Base-by-base conservation (phyloP, 2,888 invertebrate genomes). In the Parapristionchus giblindavisi region DNA sequence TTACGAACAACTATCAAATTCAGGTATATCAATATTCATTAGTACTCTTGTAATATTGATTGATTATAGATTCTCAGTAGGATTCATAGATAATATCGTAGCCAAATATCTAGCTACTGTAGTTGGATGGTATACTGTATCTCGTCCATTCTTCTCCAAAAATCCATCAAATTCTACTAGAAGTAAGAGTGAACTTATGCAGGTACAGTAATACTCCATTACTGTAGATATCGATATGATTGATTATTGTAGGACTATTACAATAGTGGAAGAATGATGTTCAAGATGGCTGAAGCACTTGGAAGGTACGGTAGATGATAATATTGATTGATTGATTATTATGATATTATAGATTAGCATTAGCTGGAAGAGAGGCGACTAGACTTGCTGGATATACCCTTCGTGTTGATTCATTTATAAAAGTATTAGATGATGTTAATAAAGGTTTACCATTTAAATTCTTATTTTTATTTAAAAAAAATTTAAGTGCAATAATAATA, bases 61-160 rank as follows among this genome's bases (percentile, higher is more conserved):
- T 24, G 34, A 76, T 34, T 84, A 79, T 77, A 83, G 87, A 58
- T 87, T 87, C 80, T 83, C 83, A 56, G 95, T 98, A 93, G 98
- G 98, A 71, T 92, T 96, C 87, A 90, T 96, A 29, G 99, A 99
- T 89, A 98, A 97, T 89, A 93, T 98, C 79, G 92, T 99, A 75
- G 97, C 95, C 58, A 97, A 97, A 91, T 98, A 98, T 90, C 90
- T 95, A 79, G 97, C 97, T 0, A 95, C 95, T n/a, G 93, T 94
- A 56, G 94, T 98, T 73, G 98, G 98, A 21, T 99, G 96, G 90
- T 93, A 93, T 89, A 94, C 96, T 11, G 58, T 83, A 4, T 95
- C 96, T 60, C 90, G 95, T 77, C 97, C 98, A 6, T 99, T 98
- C 91, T 92, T 98, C 88, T 91, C 93, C 48, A 90, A 91, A 11